A percentile compares a stretch with the other conserved stretches of the same genome.
Evolutionary conservation across 64 coral and sea anemone species (phyloP).

Genomic region (Montipora efflorescens): DNA sequence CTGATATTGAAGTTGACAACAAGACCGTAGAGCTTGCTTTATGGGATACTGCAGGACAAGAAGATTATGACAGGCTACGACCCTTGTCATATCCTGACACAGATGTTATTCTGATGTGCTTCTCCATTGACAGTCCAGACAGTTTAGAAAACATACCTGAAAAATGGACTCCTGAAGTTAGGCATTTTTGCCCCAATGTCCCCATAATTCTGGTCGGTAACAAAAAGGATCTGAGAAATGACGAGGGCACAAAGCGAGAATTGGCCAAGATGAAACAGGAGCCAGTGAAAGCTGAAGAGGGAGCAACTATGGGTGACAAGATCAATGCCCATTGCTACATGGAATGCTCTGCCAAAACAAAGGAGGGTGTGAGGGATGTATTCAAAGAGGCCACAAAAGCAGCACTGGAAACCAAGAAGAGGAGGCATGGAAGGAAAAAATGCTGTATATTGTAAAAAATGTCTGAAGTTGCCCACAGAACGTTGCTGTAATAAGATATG

Average conservation of each 20-base stretch:
- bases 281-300: constrained; percentile 90
- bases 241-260: constrained; percentile 95
- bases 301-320: constrained; percentile 71
- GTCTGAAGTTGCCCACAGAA: constrained; percentile 32
- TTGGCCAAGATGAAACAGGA: constrained; percentile 98
- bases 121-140: constrained; percentile 96
- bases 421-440: constrained; percentile 18
- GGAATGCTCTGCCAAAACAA: constrained; percentile 99
- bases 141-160: constrained; percentile 94
- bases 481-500: not conserved
- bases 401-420: constrained; percentile 70
- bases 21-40: constrained; percentile 94
- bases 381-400: constrained; percentile 92
- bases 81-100: constrained; percentile 95
- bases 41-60: constrained; percentile 99
- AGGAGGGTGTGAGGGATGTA: constrained; percentile 93
- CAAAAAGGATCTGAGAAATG: constrained; percentile 99
- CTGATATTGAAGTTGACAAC: constrained; percentile 95
- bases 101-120: constrained; percentile 97
- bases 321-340: constrained; percentile 89
- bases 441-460: constrained; percentile 44
- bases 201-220: constrained; percentile 98
- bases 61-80: constrained; percentile 94
- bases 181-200: constrained; percentile 99
- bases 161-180: constrained; percentile 98